Evolutionary conservation across 2,888 invertebrate species (phyloP).

Genomic region (Cynaeus angustus): DNA sequence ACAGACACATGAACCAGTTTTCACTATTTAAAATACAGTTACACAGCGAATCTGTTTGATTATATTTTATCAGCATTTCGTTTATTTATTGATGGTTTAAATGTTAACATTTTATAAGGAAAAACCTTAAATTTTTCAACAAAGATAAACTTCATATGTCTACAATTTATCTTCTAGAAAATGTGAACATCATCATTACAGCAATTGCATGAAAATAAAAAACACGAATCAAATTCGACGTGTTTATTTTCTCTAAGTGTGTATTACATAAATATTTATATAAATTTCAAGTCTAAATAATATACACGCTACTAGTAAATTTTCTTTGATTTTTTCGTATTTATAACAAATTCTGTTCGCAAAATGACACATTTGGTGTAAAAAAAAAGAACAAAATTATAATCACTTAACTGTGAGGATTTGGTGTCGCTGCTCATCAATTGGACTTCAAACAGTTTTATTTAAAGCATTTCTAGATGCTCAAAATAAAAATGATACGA

Average conservation of each 20-base stretch:
- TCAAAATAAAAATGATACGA: slow-evolving; percentile 19
- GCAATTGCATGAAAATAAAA: background rate
- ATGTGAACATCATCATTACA: background rate
- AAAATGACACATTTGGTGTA: too few relatives aligned
- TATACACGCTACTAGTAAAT: background rate
- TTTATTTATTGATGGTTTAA: too few relatives aligned
- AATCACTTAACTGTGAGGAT: background rate
- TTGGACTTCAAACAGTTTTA: slow-evolving; percentile 14
- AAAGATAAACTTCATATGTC: too few relatives aligned
- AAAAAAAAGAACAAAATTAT: too few relatives aligned
- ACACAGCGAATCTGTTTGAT: too few relatives aligned
- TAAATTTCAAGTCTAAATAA: background rate
- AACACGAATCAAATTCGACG: background rate
- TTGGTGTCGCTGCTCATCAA: background rate
- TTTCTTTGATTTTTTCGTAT: background rate
- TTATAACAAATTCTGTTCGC: background rate
- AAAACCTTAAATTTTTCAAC: too few relatives aligned
- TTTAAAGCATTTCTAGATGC: background rate
- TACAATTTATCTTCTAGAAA: background rate
- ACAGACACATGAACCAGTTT: too few relatives aligned
- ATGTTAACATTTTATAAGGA: too few relatives aligned
- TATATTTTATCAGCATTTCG: too few relatives aligned
- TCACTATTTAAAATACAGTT: too few relatives aligned
- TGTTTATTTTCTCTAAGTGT: background rate
- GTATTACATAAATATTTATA: background rate